phyloP scores from a whole-genome alignment of 2,113 vertebrate species.

The Lophochroa leadbeateri region DNA sequence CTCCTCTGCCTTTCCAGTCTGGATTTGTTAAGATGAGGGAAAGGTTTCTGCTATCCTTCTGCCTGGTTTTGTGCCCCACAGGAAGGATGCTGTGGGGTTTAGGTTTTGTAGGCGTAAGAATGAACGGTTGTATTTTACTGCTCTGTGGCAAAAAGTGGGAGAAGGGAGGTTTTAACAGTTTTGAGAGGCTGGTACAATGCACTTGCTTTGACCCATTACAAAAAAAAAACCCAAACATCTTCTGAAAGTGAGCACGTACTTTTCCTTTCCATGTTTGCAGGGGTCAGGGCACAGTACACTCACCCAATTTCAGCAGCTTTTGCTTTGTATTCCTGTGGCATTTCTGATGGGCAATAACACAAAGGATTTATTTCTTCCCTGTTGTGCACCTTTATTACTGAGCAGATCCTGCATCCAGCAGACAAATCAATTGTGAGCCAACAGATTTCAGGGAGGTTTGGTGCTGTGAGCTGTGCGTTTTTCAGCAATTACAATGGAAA shows the following conservation, averaged over 20 bases:
- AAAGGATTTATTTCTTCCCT: not conserved
- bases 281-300: not conserved
- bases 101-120: not conserved
- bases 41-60: not conserved
- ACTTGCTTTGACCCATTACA: not conserved
- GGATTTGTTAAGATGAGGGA: not conserved
- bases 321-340: not conserved
- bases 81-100: not conserved
- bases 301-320: not conserved
- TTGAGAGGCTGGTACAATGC: not conserved
- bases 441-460: not conserved
- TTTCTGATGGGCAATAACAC: not conserved
- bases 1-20: not conserved
- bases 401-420: not conserved
- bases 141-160: not conserved
- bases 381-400: not conserved
- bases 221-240: not conserved
- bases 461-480: not conserved
- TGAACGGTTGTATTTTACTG: not conserved
- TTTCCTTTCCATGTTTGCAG: not conserved
- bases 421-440: not conserved
- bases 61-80: not conserved
- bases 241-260: not conserved
- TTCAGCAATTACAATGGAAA: not conserved
- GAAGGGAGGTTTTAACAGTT: not conserved